Conservation (phyloP, 35 echinoderm and acorn worm genomes). For the Apostichopus parvimensis region DNA sequence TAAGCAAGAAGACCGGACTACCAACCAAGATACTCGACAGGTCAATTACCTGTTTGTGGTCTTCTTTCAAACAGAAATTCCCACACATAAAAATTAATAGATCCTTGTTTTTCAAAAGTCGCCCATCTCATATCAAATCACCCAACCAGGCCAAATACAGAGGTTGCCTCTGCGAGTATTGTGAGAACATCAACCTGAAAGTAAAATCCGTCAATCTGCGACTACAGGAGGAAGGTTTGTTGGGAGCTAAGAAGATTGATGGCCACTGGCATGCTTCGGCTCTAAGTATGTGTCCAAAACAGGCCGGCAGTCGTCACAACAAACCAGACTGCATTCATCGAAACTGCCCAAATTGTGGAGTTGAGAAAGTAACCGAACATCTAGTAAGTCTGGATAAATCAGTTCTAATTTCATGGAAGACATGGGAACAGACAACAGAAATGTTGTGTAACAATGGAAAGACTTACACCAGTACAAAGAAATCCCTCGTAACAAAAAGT, state of each 20-base stretch:
- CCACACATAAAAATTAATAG: not conserved
- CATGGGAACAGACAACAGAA: not conserved
- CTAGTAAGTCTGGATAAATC: not conserved
- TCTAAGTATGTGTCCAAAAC: conserved; percentile 11
- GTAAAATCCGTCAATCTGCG: not conserved
- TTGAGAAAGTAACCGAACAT: not conserved
- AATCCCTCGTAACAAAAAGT: not conserved
- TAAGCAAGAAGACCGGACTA: not conserved
- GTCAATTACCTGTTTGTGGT: not conserved
- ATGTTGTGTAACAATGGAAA: not conserved
- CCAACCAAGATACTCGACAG: not conserved
- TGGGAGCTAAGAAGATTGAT: not conserved
- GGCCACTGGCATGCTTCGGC: not conserved
- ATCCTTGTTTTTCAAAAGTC: not conserved
- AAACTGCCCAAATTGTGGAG: not conserved
- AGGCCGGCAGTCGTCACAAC: not conserved
- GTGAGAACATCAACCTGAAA: not conserved
- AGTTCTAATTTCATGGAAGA: not conserved
- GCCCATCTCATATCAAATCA: not conserved
- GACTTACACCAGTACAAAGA: not conserved
- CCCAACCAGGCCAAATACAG: not conserved
- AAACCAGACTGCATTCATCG: conserved; percentile 1
- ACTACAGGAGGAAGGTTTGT: not conserved
- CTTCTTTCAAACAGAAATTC: not conserved
- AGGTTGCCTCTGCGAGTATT: conserved; percentile 25